A percentile compares a stretch with the other conserved stretches of the same genome.
phyloP scores from a whole-genome alignment of 2,797 vertebrate species.

The Hirundo rustica region DNA sequence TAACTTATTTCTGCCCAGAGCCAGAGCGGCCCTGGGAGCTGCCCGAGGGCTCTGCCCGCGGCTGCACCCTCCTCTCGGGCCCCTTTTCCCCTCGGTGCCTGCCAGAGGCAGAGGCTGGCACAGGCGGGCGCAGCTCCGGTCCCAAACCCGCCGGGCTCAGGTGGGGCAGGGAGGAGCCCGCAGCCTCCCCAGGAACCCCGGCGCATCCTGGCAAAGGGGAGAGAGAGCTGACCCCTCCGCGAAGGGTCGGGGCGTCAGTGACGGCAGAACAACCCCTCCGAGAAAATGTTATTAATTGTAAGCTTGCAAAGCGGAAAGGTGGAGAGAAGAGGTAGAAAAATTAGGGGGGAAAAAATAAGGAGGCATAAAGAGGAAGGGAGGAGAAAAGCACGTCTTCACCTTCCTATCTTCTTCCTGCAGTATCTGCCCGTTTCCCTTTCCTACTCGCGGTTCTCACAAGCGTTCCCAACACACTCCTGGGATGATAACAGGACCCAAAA shows the following conservation, averaged over 20 bases:
- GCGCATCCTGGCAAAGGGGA: too few species aligned
- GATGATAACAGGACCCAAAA: not conserved
- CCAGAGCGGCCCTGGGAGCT: accelerated
- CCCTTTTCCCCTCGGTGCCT: too few species aligned
- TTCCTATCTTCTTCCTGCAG: not conserved
- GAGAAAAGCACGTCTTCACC: not conserved
- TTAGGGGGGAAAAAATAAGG: accelerated
- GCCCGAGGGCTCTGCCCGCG: not conserved
- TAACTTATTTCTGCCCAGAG: not conserved
- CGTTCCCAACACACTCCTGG: not conserved
- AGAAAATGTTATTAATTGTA: not conserved
- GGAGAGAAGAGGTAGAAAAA: not conserved
- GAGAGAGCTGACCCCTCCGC: not conserved
- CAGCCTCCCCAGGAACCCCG: not conserved
- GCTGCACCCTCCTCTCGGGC: too few species aligned
- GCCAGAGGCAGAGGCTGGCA: too few species aligned
- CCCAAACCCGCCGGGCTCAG: not conserved
- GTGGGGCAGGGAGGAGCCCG: accelerated
- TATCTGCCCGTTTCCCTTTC: not conserved
- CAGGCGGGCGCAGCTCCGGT: too few species aligned
- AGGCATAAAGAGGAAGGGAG: not conserved
- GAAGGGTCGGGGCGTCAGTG: not conserved
- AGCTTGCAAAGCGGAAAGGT: not conserved
- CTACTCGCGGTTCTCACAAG: not conserved
- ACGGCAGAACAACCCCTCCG: not conserved